Base-by-base conservation (phyloP, 2,113 vertebrate genomes). In the Chloropsis cyanopogon region DNA sequence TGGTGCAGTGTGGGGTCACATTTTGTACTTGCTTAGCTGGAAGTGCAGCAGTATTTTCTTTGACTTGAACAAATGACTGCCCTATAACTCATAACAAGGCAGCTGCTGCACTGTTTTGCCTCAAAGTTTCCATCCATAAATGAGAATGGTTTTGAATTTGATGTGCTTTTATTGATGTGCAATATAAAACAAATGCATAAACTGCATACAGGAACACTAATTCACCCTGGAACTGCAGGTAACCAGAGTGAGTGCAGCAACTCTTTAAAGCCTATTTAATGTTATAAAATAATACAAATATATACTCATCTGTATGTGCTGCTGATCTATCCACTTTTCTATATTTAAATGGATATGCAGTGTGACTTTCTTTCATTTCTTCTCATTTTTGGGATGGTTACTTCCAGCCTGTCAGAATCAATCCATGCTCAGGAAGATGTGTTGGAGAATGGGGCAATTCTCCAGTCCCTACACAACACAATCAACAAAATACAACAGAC, bases 111-210 rank as follows among this genome's bases (percentile, higher is more conserved):
- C n/a, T 46, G 39, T 21, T 95, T 69, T 82, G 33, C 59, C 75
- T 90, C 1, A 0, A 85, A 87, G 37, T 85, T 95, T 87, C 65
- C 50, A 73, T 80, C 70, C 84, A 69, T 93, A 94, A 95, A 80
- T 44, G 50, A 92, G 77, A 72, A 79, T 35, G 42, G 24, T 17
- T 93, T 95, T 82, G 91, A 90, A 87, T 82, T 14, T 79, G 81
- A 92, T 87, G 52, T 75, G 57, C n/a, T 89, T 86, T 89, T 92
- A 85, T 46, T 56, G 78, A 95, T 61, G 63, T 77, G 66, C 33
- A n/a, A 15, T 66, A 87, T 88, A 85, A 95, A 95, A 42, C n/a
- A 80, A 87, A 94, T 52, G 46, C 59, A 77, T 75, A 95, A 95
- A 77, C 25, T 46, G 35, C 63, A 42, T 13, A 11, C 16, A 42